phyloP scores from a whole-genome alignment of 1,140 invertebrate genomes.

The Wasmannia auropunctata region DNA sequence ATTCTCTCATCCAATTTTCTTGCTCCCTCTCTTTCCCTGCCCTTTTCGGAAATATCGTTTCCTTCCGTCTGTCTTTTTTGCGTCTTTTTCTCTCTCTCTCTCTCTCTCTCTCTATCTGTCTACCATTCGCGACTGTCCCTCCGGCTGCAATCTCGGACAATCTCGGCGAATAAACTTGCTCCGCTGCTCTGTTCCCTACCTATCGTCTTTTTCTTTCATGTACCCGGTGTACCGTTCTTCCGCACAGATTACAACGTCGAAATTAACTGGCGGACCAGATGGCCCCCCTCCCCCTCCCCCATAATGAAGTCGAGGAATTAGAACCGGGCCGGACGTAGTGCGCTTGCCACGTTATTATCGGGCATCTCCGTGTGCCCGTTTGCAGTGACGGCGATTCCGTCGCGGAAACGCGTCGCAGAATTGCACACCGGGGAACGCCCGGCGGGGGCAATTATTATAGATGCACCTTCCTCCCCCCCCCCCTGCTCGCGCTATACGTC shows the following conservation, averaged over 20 bases:
- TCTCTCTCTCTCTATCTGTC: not conserved
- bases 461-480: not conserved
- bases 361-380: slow-evolving; percentile 51
- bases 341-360: slow-evolving; percentile 68
- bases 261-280: slow-evolving; percentile 64
- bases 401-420: slow-evolving; percentile 43
- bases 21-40: not conserved
- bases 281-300: too few species aligned
- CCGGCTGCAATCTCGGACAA: slow-evolving; percentile 51
- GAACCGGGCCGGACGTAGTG: not conserved
- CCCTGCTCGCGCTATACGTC: not conserved
- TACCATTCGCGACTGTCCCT: slow-evolving; percentile 18
- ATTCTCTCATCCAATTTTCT: slow-evolving; percentile 55
- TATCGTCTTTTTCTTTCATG: not conserved
- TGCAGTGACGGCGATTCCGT: slow-evolving; percentile 19
- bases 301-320: slow-evolving; percentile 57
- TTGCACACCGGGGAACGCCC: not conserved
- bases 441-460: slow-evolving; percentile 48
- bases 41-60: slow-evolving; percentile 62
- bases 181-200: not conserved
- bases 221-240: slow-evolving; percentile 14
- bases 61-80: not conserved
- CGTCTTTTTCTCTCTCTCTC: not conserved
- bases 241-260: slow-evolving; percentile 31
- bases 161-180: slow-evolving; percentile 44